Evolutionary conservation across 2,113 vertebrate species (phyloP).

Genomic region (Pavo muticus): DNA sequence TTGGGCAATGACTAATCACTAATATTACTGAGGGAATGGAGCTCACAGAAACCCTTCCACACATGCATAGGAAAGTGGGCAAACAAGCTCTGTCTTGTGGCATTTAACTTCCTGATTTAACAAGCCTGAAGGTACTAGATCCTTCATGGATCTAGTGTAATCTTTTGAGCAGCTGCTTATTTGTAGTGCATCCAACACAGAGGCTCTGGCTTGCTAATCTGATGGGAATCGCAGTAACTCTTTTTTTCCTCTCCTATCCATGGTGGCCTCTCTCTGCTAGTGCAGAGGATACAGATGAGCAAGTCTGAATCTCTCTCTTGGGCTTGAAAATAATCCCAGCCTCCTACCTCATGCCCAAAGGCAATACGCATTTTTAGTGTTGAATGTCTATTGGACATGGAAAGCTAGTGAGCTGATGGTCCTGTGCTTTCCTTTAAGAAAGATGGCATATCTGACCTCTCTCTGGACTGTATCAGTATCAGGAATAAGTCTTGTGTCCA

Average conservation of each 20-base stretch:
- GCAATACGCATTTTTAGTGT: accelerated
- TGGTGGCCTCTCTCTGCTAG: background rate
- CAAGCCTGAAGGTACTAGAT: background rate
- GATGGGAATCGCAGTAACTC: background rate
- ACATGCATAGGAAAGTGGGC: background rate
- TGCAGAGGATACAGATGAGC: background rate
- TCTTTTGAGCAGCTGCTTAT: background rate
- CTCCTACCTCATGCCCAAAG: background rate
- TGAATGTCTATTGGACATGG: accelerated
- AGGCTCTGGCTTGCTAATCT: background rate
- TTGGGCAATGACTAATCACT: background rate
- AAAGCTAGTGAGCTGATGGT: background rate
- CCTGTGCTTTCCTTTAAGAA: accelerated
- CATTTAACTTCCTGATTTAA: background rate
- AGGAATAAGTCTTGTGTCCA: background rate
- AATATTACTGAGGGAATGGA: background rate
- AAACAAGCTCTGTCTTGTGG: background rate
- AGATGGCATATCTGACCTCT: background rate
- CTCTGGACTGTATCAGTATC: background rate
- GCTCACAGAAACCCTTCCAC: background rate
- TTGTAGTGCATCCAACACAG: background rate
- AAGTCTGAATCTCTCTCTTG: background rate
- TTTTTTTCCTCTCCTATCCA: background rate
- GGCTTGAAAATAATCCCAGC: background rate
- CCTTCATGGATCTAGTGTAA: background rate